Evolutionary conservation across 2,113 vertebrate species (phyloP), one percentile per base, ranked within the genome.

Genomic region (Catagonus wagneri): DNA sequence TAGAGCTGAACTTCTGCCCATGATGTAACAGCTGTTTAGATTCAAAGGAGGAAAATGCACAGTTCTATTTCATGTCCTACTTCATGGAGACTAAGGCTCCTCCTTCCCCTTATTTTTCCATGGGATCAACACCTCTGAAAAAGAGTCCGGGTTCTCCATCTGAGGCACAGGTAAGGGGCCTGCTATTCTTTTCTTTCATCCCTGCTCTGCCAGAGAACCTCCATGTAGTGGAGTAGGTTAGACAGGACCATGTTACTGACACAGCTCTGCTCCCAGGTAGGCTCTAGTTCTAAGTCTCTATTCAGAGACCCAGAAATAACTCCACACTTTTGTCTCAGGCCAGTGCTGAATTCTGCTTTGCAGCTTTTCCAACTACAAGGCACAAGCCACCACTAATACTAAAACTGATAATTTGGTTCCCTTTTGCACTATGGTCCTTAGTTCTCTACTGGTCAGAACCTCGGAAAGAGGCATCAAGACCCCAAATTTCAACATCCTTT

Each of bases 341-440:
- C 56, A 83, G 54, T 29, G 74, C 8, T 90, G 39, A 97, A 68
- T 91, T 87, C 44, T 89, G 22, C 56, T 71, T 32, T 89, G 23
- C 65, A 76, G 58, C 32, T 89, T 83, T 89, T 78, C 27, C 69
- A 89, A 44, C 27, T 22, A 20, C 8, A 25, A 81, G 50, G 72
- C 56, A 87, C 58, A 89, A 83, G 22, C 17, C 23, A 68, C 10
- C 16, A 58, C 16, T 44, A 89, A 39, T 66, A 78, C 71, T 52
- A 83, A 94, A 72, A 78, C 25, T 44, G 52, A 81, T 87, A 16
- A 17, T 56, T 20, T 39, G 27, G 23, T 71, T 32, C 7, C 11
- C 11, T 60, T 61, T 44, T 89, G 15, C 1, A 52, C 10, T 14
- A 34, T 29, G 90, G 4, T 54, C 22, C 60, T 11, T 68, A 52